phyloP scores from a whole-genome alignment of 2,113 vertebrate species.

The Prionailurus viverrinus region DNA sequence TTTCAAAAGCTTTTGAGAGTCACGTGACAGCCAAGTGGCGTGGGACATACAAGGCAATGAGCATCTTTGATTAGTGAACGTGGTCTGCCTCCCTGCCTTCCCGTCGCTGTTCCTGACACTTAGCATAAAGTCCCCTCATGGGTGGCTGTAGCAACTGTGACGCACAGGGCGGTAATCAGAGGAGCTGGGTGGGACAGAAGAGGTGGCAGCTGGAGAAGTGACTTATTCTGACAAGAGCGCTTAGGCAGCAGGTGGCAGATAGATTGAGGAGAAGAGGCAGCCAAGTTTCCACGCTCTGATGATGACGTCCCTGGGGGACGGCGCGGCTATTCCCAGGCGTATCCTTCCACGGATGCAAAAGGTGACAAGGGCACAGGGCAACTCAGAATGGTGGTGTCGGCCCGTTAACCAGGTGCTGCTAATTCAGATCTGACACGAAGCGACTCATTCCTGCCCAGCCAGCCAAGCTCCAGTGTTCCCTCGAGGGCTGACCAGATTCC shows the following conservation, averaged over 20 bases:
- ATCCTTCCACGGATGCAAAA: not conserved
- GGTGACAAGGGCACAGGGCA: not conserved
- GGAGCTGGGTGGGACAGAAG: not conserved
- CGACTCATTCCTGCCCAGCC: not conserved
- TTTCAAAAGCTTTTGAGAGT: not conserved
- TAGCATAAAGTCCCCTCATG: not conserved
- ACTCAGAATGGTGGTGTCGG: constrained; percentile 1
- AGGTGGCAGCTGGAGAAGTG: not conserved
- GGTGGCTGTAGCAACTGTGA: not conserved
- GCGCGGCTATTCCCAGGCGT: not conserved
- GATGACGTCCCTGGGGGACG: not conserved
- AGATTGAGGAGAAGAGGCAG: not conserved
- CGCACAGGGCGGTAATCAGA: not conserved
- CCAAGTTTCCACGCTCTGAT: not conserved
- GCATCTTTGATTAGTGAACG: not conserved
- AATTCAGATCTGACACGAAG: not conserved
- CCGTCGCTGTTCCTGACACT: not conserved
- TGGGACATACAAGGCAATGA: not conserved
- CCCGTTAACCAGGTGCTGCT: not conserved
- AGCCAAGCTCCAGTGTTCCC: not conserved
- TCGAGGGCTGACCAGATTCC: not conserved
- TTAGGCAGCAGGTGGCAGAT: not conserved
- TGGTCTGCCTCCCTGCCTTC: not conserved
- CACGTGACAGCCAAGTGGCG: not conserved
- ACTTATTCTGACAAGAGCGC: constrained; percentile 21